These are phyloP conservation scores for Ectemnius lituratus DNA, from an alignment of 2,888 invertebrate species.

Conservation along the genomic window DNA sequence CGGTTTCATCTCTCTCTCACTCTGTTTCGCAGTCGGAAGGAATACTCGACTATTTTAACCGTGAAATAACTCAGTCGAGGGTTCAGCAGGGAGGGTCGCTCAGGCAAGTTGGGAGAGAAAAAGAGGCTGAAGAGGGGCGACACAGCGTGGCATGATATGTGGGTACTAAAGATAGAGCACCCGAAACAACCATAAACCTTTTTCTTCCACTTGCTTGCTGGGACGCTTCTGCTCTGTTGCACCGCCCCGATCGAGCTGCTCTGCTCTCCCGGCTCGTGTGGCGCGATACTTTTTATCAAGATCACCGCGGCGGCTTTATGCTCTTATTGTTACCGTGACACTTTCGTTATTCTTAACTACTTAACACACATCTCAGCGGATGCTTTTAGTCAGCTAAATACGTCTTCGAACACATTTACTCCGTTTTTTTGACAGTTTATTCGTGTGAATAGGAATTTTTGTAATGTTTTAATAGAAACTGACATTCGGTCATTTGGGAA, in stretches of 20 bases:
- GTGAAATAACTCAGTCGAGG: constrained; percentile 74
- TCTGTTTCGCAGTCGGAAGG: constrained; percentile 46
- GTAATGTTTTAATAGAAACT: too few relatives aligned
- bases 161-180: constrained; percentile 73
- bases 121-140: constrained; percentile 35
- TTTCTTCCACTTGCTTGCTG: constrained; percentile 55
- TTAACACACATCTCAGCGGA: too few relatives aligned
- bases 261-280: constrained; percentile 7
- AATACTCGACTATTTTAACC: constrained; percentile 74
- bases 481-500: too few relatives aligned
- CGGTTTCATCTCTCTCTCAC: constrained; percentile 30
- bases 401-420: too few relatives aligned
- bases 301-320: not conserved
- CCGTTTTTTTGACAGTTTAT: too few relatives aligned
- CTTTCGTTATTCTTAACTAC: too few relatives aligned
- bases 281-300: constrained; percentile 24
- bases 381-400: too few relatives aligned
- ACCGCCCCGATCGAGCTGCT: constrained; percentile 17
- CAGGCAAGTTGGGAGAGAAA: constrained; percentile 43
- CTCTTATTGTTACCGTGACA: too few relatives aligned
- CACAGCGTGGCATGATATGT: constrained; percentile 68
- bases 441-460: too few relatives aligned
- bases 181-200: constrained; percentile 71
- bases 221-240: constrained; percentile 29
- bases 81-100: constrained; percentile 57